phyloP scores from a whole-genome alignment of 2,888 invertebrate species.

The Ennomos quercinarius region DNA sequence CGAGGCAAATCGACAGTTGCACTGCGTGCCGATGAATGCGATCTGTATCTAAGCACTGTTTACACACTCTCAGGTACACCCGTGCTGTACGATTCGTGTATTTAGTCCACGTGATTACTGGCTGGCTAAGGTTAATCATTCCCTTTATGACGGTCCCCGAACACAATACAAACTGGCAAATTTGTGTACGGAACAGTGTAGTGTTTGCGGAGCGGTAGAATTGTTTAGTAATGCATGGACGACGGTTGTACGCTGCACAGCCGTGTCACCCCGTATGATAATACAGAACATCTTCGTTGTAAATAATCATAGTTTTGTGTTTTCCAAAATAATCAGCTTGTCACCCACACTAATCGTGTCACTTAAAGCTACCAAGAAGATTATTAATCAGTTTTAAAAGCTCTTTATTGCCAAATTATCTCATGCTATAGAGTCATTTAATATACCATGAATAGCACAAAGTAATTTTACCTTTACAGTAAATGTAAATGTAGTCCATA shows the following conservation, averaged over 20 bases:
- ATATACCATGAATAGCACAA: constrained; percentile 15
- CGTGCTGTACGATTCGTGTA: constrained; percentile 7
- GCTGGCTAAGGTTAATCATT: constrained; percentile 73
- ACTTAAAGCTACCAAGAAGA: too few relatives aligned
- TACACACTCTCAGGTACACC: constrained; percentile 48
- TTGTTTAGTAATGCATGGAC: constrained; percentile 24
- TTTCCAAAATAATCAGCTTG: too few relatives aligned
- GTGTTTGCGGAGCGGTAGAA: constrained; percentile 19
- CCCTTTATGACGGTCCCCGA: constrained; percentile 61
- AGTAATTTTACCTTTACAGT: constrained; percentile 35
- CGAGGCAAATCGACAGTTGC: constrained; percentile 66
- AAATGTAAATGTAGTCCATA: constrained; percentile 36
- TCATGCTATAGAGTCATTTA: not conserved
- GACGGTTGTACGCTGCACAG: not conserved
- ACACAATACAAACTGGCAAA: constrained; percentile 38
- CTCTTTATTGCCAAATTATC: too few relatives aligned
- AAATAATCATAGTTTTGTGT: too few relatives aligned
- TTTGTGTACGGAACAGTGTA: constrained; percentile 30
- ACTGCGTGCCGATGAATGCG: constrained; percentile 67
- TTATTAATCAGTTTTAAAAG: too few relatives aligned
- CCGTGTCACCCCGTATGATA: too few relatives aligned
- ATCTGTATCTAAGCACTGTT: constrained; percentile 56
- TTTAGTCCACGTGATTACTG: constrained; percentile 62
- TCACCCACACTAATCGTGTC: too few relatives aligned
- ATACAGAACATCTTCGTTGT: too few relatives aligned